These are phyloP conservation scores for Sebastes schlegelii DNA, from an alignment of 2,113 vertebrate species.

Conservation along the genomic window DNA sequence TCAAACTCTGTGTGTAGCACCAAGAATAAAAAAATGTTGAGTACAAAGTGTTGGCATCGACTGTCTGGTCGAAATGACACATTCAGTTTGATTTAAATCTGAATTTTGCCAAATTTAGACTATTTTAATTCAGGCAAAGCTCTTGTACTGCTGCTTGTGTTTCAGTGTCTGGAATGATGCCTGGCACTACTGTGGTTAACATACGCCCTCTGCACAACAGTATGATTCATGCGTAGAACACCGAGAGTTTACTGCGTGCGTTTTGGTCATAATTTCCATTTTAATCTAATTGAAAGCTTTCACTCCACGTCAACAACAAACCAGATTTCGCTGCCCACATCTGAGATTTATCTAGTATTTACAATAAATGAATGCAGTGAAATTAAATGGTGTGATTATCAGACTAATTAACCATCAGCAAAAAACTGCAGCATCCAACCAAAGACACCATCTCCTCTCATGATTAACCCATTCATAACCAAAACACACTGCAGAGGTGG, in stretches of 20 bases:
- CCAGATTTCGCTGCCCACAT: not conserved
- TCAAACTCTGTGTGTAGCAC: not conserved
- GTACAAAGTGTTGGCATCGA: not conserved
- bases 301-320: not conserved
- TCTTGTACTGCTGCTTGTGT: not conserved
- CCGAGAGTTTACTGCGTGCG: no score
- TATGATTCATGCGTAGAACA: conserved; percentile 1
- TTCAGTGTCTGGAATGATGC: not conserved
- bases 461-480: not conserved
- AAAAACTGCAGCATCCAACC: not conserved
- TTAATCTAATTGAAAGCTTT: not conserved
- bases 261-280: not conserved
- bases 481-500: not conserved
- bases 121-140: not conserved
- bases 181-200: not conserved
- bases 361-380: not conserved
- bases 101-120: not conserved
- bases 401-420: not conserved
- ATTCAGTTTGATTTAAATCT: not conserved
- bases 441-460: not conserved
- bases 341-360: not conserved
- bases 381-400: no score
- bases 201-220: not conserved
- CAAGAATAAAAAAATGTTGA: not conserved
- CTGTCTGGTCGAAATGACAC: not conserved